Evolutionary conservation across 2,797 vertebrate genomes (phyloP).

Genomic region (Pseudopleuronectes americanus): DNA sequence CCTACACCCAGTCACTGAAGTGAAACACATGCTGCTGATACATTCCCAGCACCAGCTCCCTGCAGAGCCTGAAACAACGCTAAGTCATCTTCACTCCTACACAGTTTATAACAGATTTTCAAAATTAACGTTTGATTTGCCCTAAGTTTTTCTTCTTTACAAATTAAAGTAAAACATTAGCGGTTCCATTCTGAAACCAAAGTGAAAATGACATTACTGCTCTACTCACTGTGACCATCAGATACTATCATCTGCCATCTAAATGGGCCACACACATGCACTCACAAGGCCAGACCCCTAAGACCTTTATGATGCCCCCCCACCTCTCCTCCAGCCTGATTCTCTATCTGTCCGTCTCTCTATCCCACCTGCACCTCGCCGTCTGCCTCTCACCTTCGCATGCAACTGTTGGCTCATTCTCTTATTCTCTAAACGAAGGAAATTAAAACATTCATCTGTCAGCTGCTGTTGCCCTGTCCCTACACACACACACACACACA

Average conservation of each 20-base stretch:
- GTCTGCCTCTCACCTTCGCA: slow-evolving; percentile 49
- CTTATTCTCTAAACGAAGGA: slow-evolving; percentile 40
- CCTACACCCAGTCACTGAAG: slow-evolving; percentile 34
- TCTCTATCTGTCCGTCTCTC: slow-evolving; percentile 4
- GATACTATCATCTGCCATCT: slow-evolving; percentile 11
- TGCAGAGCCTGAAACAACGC: slow-evolving; percentile 26
- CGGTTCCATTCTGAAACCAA: too few species aligned
- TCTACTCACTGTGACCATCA: not conserved
- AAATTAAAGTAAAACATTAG: too few species aligned
- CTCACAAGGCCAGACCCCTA: slow-evolving; percentile 20
- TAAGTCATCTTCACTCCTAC: slow-evolving; percentile 1
- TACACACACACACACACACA: slow-evolving; percentile 18
- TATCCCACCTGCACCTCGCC: slow-evolving; percentile 30
- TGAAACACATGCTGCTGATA: slow-evolving; percentile 51
- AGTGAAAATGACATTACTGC: too few species aligned
- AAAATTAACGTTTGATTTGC: too few species aligned
- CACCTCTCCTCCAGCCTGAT: slow-evolving; percentile 6
- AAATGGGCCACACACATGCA: slow-evolving; percentile 3
- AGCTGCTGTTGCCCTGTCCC: slow-evolving; percentile 26
- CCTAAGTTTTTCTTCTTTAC: too few species aligned
- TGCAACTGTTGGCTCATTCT: slow-evolving; percentile 36
- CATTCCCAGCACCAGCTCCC: slow-evolving; percentile 32
- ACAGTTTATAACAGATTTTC: not conserved
- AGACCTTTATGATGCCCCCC: slow-evolving; percentile 30
- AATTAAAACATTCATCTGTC: slow-evolving; percentile 56